Evolutionary conservation across 2,888 invertebrate genomes (phyloP).

Genomic region (Temnothorax unifasciatus): DNA sequence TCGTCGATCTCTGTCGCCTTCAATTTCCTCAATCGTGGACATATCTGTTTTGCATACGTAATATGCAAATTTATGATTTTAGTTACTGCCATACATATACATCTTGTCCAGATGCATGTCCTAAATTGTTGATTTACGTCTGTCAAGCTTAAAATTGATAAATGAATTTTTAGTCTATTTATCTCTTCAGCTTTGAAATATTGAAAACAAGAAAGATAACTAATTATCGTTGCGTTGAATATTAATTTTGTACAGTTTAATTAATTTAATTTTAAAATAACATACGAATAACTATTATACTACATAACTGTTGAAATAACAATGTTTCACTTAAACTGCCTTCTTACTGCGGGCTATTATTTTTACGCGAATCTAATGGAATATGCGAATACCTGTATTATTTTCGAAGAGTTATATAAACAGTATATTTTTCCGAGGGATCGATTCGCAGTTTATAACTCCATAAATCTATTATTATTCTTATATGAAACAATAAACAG

Average conservation of each 20-base stretch:
- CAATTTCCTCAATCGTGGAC: background rate
- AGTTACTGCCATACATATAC: background rate
- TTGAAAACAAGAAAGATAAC: background rate
- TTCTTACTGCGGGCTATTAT: conserved; percentile 34
- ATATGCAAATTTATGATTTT: background rate
- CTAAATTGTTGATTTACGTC: background rate
- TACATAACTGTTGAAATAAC: conserved; percentile 30
- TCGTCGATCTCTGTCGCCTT: background rate
- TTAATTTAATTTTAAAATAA: conserved; percentile 40
- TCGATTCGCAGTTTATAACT: background rate
- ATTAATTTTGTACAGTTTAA: conserved; percentile 12
- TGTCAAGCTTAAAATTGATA: background rate
- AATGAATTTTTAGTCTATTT: background rate
- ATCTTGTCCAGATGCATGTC: background rate
- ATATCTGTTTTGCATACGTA: background rate
- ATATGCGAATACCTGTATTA: conserved; percentile 31
- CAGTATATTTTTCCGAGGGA: conserved; percentile 23
- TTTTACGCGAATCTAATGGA: conserved; percentile 39
- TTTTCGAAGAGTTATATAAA: conserved; percentile 14
- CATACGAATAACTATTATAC: background rate
- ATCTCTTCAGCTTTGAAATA: background rate
- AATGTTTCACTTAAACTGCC: conserved; percentile 28
- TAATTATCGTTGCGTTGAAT: conserved; percentile 10
- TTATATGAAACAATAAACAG: background rate
- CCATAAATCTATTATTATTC: background rate